Evolutionary conservation across 2,888 invertebrate genomes (phyloP).

Genomic region (Copidosoma aretas): DNA sequence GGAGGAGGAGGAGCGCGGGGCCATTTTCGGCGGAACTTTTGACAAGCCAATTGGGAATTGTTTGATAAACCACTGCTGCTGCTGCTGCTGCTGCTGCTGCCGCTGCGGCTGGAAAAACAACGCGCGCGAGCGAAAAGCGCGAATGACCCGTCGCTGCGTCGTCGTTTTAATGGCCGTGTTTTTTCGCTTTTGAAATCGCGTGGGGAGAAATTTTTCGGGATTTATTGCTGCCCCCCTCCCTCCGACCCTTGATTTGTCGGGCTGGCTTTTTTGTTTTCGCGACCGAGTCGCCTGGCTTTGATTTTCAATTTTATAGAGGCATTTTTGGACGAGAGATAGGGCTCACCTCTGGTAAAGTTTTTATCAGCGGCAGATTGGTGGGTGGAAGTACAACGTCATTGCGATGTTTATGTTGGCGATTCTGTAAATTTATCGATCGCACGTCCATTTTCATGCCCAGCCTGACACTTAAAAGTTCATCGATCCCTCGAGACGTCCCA

Average conservation of each 20-base stretch:
- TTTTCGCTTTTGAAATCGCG: background rate
- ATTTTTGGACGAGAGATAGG: background rate
- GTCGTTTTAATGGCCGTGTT: conserved; percentile 5
- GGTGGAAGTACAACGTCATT: too few species aligned
- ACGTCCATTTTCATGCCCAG: too few species aligned
- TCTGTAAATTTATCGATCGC: too few species aligned
- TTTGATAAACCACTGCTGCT: conserved; percentile 54
- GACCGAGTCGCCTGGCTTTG: conserved; percentile 2
- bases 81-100: conserved; percentile 46
- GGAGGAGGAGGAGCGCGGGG: conserved; percentile 47
- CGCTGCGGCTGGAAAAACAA: conserved; percentile 44
- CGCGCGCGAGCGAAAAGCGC: background rate
- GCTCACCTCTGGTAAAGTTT: too few species aligned
- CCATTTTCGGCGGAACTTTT: conserved; percentile 59
- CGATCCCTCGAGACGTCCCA: too few species aligned
- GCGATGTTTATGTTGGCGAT: too few species aligned
- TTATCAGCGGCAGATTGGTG: too few species aligned
- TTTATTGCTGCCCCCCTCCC: background rate
- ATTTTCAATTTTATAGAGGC: conserved; percentile 20
- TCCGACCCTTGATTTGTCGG: background rate
- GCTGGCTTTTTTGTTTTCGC: background rate
- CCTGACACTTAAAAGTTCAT: too few species aligned
- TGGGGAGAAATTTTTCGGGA: background rate
- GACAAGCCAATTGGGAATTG: conserved; percentile 60
- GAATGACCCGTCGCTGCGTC: background rate